phyloP scores from a whole-genome alignment of 2,888 invertebrate species.

The Teleiodes luculella region DNA sequence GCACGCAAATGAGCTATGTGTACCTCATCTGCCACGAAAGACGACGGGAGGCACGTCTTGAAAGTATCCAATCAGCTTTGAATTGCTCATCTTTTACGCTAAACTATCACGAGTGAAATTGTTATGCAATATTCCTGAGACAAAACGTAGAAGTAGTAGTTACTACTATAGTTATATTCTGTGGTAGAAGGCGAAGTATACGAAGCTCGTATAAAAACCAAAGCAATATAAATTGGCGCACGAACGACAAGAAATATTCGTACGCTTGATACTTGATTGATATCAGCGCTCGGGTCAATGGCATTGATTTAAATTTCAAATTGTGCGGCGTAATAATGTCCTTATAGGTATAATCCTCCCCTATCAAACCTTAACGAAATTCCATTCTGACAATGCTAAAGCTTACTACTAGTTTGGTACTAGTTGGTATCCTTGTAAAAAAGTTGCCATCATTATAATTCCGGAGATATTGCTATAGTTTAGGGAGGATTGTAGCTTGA shows the following conservation, averaged over 20 bases:
- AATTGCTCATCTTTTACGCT: background rate
- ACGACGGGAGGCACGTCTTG: slow-evolving; percentile 3
- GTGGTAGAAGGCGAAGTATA: background rate
- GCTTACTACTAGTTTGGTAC: too few relatives aligned
- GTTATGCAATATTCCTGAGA: background rate
- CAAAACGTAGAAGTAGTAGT: too few relatives aligned
- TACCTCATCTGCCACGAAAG: slow-evolving; percentile 1
- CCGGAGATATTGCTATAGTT: too few relatives aligned
- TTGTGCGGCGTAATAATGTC: slow-evolving; percentile 5
- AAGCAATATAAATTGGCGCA: background rate
- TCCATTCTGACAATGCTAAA: too few relatives aligned
- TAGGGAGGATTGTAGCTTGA: too few relatives aligned
- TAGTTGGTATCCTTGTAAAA: too few relatives aligned
- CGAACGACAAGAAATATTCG: background rate
- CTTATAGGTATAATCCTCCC: too few relatives aligned
- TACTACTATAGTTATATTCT: too few relatives aligned
- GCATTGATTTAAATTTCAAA: slow-evolving; percentile 20
- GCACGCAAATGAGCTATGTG: background rate
- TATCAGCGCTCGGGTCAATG: slow-evolving; percentile 14
- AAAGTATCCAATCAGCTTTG: background rate
- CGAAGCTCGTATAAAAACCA: background rate
- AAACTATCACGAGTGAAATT: background rate
- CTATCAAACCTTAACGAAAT: too few relatives aligned
- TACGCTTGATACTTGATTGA: background rate
- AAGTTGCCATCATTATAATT: too few relatives aligned